phyloP scores from a whole-genome alignment of 2,113 vertebrate species.

The Aldabrachelys gigantea region DNA sequence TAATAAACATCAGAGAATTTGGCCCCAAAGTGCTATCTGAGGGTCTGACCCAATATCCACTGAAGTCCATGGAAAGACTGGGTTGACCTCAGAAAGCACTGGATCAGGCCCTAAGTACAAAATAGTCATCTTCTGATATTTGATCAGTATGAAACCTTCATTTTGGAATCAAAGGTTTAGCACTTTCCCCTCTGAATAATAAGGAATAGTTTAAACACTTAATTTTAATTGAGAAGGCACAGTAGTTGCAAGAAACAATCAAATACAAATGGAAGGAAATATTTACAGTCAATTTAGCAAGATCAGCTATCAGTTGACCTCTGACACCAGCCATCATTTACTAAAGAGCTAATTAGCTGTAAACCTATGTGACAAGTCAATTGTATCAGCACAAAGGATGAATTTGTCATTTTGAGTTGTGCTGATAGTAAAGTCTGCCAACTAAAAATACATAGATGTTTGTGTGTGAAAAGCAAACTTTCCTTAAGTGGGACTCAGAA shows the following conservation, averaged over 20 bases:
- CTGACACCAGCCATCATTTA: conserved; percentile 73
- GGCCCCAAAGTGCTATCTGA: not conserved
- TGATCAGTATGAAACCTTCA: conserved; percentile 21
- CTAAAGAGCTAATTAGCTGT: conserved; percentile 83
- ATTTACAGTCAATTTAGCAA: conserved; percentile 82
- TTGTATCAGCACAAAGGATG: conserved; percentile 79
- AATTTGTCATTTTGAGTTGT: conserved; percentile 77
- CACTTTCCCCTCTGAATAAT: conserved; percentile 13
- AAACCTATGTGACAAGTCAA: conserved; percentile 81
- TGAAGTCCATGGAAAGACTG: not conserved
- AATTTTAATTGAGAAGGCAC: conserved; percentile 35
- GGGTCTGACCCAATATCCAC: not conserved
- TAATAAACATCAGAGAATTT: conserved; percentile 17
- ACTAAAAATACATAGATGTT: conserved; percentile 6
- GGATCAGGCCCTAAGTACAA: conserved; percentile 16
- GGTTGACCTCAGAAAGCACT: not conserved
- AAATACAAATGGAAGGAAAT: conserved; percentile 75
- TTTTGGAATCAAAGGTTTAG: conserved; percentile 41
- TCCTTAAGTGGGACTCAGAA: not conserved
- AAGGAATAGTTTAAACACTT: conserved; percentile 30
- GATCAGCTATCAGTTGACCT: conserved; percentile 83
- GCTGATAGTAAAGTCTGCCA: conserved; percentile 61
- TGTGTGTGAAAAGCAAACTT: conserved; percentile 40
- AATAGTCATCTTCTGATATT: conserved; percentile 38
- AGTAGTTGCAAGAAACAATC: conserved; percentile 40